A percentile compares a stretch with the other conserved stretches of the same genome.
Evolutionary conservation across 2,888 invertebrate species (phyloP).

Genomic region (Romanomermis culicivorax): DNA sequence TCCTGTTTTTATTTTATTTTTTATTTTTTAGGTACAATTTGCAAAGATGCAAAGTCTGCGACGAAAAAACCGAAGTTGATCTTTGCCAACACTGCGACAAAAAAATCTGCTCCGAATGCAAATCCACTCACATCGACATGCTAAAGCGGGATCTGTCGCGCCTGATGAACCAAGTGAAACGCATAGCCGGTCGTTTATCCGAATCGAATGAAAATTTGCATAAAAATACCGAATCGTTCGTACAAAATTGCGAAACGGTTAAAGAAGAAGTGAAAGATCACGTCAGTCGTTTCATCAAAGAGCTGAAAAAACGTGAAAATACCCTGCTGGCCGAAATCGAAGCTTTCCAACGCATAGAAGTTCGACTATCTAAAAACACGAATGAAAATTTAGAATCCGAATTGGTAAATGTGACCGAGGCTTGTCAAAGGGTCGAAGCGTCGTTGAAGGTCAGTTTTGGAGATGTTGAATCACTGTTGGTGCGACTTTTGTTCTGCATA

Average conservation of each 20-base stretch:
- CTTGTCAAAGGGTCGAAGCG: constrained; percentile 85
- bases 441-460: no score
- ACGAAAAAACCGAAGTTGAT: constrained; percentile 28
- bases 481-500: no score
- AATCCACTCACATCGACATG: constrained; percentile 77
- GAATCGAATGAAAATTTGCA: constrained; percentile 24
- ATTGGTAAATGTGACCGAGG: constrained; percentile 78
- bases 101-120: constrained; percentile 86
- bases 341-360: constrained; percentile 65
- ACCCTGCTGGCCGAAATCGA: constrained; percentile 42
- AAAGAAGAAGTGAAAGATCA: constrained; percentile 74
- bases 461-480: no score
- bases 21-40: constrained; percentile 23
- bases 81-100: constrained; percentile 88
- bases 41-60: constrained; percentile 29
- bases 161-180: constrained; percentile 51
- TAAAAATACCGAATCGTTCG: constrained; percentile 63
- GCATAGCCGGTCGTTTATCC: constrained; percentile 23
- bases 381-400: constrained; percentile 85
- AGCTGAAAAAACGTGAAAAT: constrained; percentile 41
- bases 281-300: constrained; percentile 23
- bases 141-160: constrained; percentile 68
- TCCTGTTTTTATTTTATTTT: no score
- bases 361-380: constrained; percentile 57
- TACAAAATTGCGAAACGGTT: constrained; percentile 68